Evolutionary conservation across 2,797 vertebrate species (phyloP).

Genomic region (Clarias fuscus): DNA sequence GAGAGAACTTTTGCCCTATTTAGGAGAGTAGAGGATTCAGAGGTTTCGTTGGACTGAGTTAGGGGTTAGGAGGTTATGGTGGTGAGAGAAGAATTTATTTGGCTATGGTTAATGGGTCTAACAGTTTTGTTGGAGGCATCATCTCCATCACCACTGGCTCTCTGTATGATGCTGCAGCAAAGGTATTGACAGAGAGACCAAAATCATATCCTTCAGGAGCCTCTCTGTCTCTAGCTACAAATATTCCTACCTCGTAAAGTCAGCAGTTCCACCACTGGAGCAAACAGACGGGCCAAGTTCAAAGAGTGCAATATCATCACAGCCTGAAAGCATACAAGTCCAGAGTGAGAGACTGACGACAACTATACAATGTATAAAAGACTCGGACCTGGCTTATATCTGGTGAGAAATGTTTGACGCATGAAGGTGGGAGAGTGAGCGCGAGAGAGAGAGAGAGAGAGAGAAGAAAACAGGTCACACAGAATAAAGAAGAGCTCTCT

Average conservation of each 20-base stretch:
- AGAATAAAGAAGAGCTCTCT: conserved; percentile 48
- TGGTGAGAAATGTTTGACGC: conserved; percentile 45
- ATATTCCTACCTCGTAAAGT: conserved; percentile 60
- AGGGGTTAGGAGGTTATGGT: conserved; percentile 67
- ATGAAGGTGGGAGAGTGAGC: conserved; percentile 3
- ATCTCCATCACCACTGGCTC: conserved; percentile 49
- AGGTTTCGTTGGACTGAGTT: conserved; percentile 71
- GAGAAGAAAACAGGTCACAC: conserved; percentile 6
- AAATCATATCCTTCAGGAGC: conserved; percentile 66
- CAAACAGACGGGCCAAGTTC: conserved; percentile 49
- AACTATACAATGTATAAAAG: conserved; percentile 60
- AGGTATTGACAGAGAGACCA: conserved; percentile 66
- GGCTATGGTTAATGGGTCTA: conserved; percentile 75
- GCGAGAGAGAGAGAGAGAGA: not conserved
- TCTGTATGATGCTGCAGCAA: conserved; percentile 63
- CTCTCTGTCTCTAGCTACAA: conserved; percentile 59
- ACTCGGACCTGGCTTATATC: conserved; percentile 52
- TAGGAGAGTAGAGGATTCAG: conserved; percentile 69
- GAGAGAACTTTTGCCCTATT: conserved; percentile 65
- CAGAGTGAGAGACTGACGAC: conserved; percentile 55
- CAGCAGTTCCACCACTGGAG: conserved; percentile 42
- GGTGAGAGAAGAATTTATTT: conserved; percentile 65
- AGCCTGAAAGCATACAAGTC: conserved; percentile 51
- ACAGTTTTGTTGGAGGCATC: conserved; percentile 68
- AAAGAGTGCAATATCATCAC: conserved; percentile 57